phyloP scores from a whole-genome alignment of 2,797 vertebrate genomes.

The Eulemur albifrons region DNA sequence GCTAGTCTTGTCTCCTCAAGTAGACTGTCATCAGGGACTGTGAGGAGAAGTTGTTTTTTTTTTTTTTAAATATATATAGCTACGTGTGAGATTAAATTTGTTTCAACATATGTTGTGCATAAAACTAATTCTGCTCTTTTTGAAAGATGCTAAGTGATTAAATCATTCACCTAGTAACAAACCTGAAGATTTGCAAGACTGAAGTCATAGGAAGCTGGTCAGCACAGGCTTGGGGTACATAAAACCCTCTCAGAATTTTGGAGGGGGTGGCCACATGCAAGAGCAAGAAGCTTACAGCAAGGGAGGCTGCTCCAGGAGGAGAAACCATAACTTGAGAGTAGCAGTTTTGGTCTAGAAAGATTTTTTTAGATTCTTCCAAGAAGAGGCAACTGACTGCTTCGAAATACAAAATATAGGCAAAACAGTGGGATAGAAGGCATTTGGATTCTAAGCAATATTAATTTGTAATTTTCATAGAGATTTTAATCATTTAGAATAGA shows the following conservation, averaged over 20 bases:
- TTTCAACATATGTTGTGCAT: conserved; percentile 45
- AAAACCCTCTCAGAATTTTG: neutral
- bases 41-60: conserved; percentile 28
- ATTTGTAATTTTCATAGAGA: neutral
- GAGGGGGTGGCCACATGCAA: accelerated
- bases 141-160: conserved; percentile 30
- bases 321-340: neutral
- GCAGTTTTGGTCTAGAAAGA: neutral
- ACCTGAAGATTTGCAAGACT: neutral
- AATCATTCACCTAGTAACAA: conserved; percentile 13
- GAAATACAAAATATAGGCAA: neutral
- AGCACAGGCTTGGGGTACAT: neutral
- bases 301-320: neutral
- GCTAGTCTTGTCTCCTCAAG: conserved; percentile 9
- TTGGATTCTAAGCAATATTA: neutral
- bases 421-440: neutral
- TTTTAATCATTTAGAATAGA: neutral
- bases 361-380: neutral
- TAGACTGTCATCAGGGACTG: neutral
- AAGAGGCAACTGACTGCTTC: neutral
- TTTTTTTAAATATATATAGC: neutral
- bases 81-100: conserved; percentile 22
- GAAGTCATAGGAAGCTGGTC: neutral
- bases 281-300: neutral
- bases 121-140: conserved; percentile 59